A percentile compares a stretch with the other conserved stretches of the same genome.
Conservation (phyloP, 1,140 invertebrate genomes). For the Drosophila teissieri region DNA sequence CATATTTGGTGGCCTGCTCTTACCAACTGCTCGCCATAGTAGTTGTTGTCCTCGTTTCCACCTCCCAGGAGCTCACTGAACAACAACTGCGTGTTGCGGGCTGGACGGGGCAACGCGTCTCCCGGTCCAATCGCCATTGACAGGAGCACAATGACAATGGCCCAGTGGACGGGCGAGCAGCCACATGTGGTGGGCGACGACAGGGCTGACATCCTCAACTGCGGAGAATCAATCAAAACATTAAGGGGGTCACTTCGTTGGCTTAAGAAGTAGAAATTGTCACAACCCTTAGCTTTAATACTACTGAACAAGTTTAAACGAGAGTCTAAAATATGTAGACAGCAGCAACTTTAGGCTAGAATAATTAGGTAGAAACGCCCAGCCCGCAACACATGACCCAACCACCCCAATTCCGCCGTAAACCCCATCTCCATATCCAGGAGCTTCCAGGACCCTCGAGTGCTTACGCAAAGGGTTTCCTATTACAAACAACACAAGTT, state of each 20-base stretch:
- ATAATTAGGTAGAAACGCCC: constrained; percentile 55
- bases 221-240: constrained; percentile 25
- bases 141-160: constrained; percentile 70
- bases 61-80: constrained; percentile 58
- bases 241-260: not conserved
- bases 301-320: not conserved
- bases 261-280: not conserved
- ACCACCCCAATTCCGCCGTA: not conserved
- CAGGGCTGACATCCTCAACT: constrained; percentile 49
- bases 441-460: constrained; percentile 8
- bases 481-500: constrained; percentile 76
- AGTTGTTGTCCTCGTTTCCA: constrained; percentile 58
- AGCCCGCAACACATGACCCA: constrained; percentile 17
- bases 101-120: constrained; percentile 55
- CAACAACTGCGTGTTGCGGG: constrained; percentile 54
- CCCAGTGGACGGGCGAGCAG: constrained; percentile 53
- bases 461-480: constrained; percentile 80
- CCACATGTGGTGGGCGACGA: constrained; percentile 37
- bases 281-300: not conserved
- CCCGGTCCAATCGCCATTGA: constrained; percentile 58
- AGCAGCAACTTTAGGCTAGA: not conserved
- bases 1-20: constrained; percentile 1
- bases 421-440: not conserved
- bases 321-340: constrained; percentile 2
- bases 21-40: constrained; percentile 60